A percentile compares a stretch with the other conserved stretches of the same genome.
Evolutionary conservation across 1,140 invertebrate genomes (phyloP).

Genomic region (Lerema accius): DNA sequence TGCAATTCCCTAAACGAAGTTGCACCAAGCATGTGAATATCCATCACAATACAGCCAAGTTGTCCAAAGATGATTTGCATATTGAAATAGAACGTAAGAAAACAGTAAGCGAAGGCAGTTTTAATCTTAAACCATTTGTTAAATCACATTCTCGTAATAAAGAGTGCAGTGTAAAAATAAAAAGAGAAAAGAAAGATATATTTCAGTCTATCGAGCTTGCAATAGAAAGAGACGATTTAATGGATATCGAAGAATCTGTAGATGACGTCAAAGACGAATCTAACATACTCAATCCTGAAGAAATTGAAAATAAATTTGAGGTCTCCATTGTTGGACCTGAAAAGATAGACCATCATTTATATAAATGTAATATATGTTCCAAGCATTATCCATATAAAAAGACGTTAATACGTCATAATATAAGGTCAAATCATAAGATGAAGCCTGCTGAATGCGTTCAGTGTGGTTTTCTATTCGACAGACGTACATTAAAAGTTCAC

Average conservation of each 20-base stretch:
- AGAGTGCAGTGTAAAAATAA: background rate
- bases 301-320: background rate
- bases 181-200: background rate
- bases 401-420: background rate
- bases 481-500: constrained; percentile 10
- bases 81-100: constrained; percentile 1
- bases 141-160: background rate
- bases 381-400: background rate
- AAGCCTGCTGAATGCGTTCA: background rate
- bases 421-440: background rate
- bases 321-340: background rate
- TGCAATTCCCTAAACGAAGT: constrained; percentile 25
- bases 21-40: background rate
- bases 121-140: background rate
- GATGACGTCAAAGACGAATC: background rate
- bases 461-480: constrained; percentile 25
- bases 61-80: background rate
- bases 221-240: background rate
- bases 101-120: background rate
- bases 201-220: background rate
- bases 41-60: background rate
- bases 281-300: no score
- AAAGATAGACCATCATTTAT: background rate
- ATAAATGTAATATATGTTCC: background rate
- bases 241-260: background rate